These are phyloP conservation scores for Zaprionus gabonicus DNA, from an alignment of 1,140 invertebrate genomes.

Conservation along the genomic window DNA sequence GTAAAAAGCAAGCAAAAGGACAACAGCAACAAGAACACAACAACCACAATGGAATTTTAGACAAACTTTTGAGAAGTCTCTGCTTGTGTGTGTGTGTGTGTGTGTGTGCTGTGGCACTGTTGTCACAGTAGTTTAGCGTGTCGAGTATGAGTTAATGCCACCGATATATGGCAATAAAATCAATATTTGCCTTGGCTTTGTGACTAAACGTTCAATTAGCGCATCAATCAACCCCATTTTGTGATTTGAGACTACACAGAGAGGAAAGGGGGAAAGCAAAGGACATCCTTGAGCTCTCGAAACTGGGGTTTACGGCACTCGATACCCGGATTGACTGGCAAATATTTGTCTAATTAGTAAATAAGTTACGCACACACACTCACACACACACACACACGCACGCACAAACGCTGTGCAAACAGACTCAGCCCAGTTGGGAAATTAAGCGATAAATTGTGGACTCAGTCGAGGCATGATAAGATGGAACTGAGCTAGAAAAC, in stretches of 20 bases:
- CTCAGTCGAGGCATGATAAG: neutral
- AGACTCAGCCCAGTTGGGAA: neutral
- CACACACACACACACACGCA: constrained; percentile 2
- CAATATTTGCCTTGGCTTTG: constrained; percentile 65
- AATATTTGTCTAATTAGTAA: constrained; percentile 75
- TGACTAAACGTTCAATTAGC: constrained; percentile 71
- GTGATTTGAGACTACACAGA: neutral
- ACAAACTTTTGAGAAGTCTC: constrained; percentile 45
- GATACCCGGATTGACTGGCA: constrained; percentile 27
- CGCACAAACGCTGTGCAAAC: neutral
- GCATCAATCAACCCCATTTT: constrained; percentile 59
- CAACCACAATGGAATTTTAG: constrained; percentile 52
- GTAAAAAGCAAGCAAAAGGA: constrained; percentile 54
- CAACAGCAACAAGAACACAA: constrained; percentile 46
- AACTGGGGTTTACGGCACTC: constrained; percentile 11
- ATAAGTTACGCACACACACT: constrained; percentile 47
- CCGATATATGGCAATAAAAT: constrained; percentile 67
- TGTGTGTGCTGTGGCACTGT: constrained; percentile 25
- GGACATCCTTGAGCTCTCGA: constrained; percentile 15
- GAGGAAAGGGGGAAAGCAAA: neutral
- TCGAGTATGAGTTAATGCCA: constrained; percentile 32
- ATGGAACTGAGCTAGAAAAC: neutral
- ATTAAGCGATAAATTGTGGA: constrained; percentile 1
- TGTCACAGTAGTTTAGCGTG: constrained; percentile 18
- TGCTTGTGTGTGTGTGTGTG: constrained; percentile 1